Evolutionary conservation across 1,140 invertebrate genomes (phyloP).

Genomic region (Platyscapa corneri): DNA sequence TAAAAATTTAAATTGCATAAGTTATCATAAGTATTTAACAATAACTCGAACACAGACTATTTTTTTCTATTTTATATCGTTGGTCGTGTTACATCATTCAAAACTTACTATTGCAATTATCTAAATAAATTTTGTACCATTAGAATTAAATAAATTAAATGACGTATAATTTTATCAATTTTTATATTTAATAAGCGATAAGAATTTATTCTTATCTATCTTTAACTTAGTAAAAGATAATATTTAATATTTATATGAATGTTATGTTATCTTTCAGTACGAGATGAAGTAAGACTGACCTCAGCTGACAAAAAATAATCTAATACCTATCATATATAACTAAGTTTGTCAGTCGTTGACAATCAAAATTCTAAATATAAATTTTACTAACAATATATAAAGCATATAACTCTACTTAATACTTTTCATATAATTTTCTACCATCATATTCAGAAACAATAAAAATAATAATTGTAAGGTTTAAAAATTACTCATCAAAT

Average conservation of each 20-base stretch:
- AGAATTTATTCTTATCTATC: constrained; percentile 12
- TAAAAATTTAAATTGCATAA: background rate
- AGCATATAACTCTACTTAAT: background rate
- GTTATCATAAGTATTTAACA: no score
- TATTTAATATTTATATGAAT: constrained; percentile 25
- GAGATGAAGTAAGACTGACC: constrained; percentile 28
- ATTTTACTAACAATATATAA: background rate
- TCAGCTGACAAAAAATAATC: constrained; percentile 33
- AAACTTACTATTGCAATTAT: background rate
- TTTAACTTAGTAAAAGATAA: constrained; percentile 1
- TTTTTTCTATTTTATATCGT: no score
- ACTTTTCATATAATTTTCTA: background rate
- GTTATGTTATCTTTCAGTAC: constrained; percentile 12
- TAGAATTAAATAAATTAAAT: constrained; percentile 24
- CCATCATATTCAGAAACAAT: background rate
- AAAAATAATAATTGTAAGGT: no score
- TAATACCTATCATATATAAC: constrained; percentile 5
- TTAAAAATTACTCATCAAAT: no score
- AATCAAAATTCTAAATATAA: constrained; percentile 9
- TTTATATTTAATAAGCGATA: constrained; percentile 27
- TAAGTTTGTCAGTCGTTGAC: constrained; percentile 3
- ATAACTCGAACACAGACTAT: no score
- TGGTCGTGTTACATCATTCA: no score
- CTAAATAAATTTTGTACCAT: background rate
- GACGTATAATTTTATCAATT: constrained; percentile 22